phyloP scores from a whole-genome alignment of 2,888 invertebrate species.

The Lasioglossum oenotherae region DNA sequence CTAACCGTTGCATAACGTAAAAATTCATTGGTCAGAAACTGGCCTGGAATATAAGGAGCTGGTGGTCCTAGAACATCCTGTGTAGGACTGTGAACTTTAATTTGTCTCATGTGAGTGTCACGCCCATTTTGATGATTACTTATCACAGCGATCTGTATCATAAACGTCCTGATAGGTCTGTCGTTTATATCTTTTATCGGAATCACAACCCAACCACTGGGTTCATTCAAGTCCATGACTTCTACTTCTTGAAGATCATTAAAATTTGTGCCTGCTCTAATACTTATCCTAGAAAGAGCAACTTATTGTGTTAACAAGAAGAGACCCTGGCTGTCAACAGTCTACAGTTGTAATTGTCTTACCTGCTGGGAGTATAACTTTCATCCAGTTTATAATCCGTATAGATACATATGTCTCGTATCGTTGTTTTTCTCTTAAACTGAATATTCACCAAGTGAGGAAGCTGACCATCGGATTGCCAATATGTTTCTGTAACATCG shows the following conservation, averaged over 20 bases:
- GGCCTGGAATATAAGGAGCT: constrained; percentile 89
- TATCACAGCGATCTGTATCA: constrained; percentile 97
- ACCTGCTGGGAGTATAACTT: constrained; percentile 98
- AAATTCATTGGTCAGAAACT: constrained; percentile 93
- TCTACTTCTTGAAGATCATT: constrained; percentile 98
- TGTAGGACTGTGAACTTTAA: constrained; percentile 96
- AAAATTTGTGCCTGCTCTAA: constrained; percentile 97
- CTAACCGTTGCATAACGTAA: constrained; percentile 93
- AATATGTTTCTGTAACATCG: constrained; percentile 98
- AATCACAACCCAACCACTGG: constrained; percentile 98
- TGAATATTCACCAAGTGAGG: constrained; percentile 99
- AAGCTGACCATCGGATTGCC: constrained; percentile 99
- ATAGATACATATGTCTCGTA: constrained; percentile 97
- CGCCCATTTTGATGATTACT: constrained; percentile 99
- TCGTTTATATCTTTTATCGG: constrained; percentile 95
- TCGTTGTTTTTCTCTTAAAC: constrained; percentile 97
- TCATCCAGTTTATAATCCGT: constrained; percentile 99
- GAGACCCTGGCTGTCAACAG: not conserved
- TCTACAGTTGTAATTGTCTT: constrained; percentile 25
- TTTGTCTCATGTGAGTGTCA: constrained; percentile 99
- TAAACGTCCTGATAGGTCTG: constrained; percentile 96
- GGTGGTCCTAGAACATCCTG: constrained; percentile 88
- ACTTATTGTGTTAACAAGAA: not conserved
- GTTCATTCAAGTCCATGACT: constrained; percentile 96
- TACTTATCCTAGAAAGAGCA: constrained; percentile 89